phyloP scores from a whole-genome alignment of 1,140 invertebrate genomes.

The Thaumetopoea pityocampa region DNA sequence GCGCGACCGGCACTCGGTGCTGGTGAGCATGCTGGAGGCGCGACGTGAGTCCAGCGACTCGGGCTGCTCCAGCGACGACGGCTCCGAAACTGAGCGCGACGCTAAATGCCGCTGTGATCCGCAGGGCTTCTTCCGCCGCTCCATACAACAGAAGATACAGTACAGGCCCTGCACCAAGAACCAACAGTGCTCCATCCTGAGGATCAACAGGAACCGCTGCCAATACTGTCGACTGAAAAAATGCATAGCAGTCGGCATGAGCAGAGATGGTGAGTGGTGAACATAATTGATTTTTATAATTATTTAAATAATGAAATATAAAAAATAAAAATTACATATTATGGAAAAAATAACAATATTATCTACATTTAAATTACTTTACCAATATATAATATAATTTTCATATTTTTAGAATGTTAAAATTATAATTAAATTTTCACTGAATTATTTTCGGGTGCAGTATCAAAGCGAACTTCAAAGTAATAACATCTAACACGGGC shows the following conservation, averaged over 20 bases:
- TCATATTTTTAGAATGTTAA: no score
- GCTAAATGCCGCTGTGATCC: conserved; percentile 79
- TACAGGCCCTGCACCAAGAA: conserved; percentile 98
- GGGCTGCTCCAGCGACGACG: conserved; percentile 79
- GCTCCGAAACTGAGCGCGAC: conserved; percentile 59
- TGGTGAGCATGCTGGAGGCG: conserved; percentile 76
- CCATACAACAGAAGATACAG: conserved; percentile 98
- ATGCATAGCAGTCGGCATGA: conserved; percentile 99
- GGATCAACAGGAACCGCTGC: conserved; percentile 97
- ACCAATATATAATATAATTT: no score
- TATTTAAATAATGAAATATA: not conserved
- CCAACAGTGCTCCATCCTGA: conserved; percentile 96
- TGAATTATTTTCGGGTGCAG: no score
- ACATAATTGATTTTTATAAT: not conserved
- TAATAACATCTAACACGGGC: no score
- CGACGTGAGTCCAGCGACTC: conserved; percentile 74
- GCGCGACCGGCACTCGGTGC: conserved; percentile 70
- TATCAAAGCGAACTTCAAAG: no score
- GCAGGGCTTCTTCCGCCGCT: conserved; percentile 91
- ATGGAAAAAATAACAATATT: not conserved
- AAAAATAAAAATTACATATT: not conserved
- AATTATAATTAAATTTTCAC: no score
- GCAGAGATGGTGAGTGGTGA: conserved; percentile 91
- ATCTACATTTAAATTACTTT: no score
- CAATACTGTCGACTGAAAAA: conserved; percentile 98